Conservation (phyloP, 2,888 invertebrate species). For the Hetaerina titia region DNA sequence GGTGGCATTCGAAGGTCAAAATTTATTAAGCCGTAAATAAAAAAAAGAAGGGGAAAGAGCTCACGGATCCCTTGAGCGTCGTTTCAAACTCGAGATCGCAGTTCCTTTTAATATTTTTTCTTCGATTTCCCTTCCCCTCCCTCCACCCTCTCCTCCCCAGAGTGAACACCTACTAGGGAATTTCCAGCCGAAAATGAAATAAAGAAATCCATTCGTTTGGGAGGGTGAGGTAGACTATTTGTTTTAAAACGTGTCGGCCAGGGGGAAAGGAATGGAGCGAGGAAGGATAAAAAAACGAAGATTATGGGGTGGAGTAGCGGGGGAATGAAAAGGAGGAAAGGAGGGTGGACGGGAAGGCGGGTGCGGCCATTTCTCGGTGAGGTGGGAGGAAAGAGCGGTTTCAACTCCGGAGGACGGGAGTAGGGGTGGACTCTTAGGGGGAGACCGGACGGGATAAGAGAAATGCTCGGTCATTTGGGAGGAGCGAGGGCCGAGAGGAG, state of each 20-base stretch:
- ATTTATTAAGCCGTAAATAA: not conserved
- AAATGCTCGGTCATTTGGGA: not conserved
- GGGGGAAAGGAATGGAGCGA: not conserved
- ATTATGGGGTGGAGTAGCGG: not conserved
- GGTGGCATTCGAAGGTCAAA: not conserved
- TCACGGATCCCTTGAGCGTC: not conserved
- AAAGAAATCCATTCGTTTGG: not conserved
- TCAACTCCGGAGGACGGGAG: not conserved
- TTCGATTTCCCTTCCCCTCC: not conserved
- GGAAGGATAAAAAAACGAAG: not conserved
- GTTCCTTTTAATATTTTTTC: not conserved
- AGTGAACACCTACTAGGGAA: not conserved
- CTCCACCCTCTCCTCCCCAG: not conserved
- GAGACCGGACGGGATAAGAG: not conserved
- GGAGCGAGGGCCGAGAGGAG: not conserved
- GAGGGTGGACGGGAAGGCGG: not conserved
- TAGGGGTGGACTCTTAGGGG: not conserved
- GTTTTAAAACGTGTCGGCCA: slow-evolving; percentile 31
- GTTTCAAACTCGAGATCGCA: slow-evolving; percentile 1
- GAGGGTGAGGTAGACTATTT: not conserved
- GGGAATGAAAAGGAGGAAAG: not conserved
- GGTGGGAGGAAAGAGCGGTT: not conserved
- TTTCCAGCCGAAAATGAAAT: not conserved
- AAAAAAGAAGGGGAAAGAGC: not conserved
- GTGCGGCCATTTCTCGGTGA: not conserved